A percentile compares a stretch with the other conserved stretches of the same genome.
Evolutionary conservation across 1,140 invertebrate species (phyloP).

Genomic region (Ylistrum balloti): DNA sequence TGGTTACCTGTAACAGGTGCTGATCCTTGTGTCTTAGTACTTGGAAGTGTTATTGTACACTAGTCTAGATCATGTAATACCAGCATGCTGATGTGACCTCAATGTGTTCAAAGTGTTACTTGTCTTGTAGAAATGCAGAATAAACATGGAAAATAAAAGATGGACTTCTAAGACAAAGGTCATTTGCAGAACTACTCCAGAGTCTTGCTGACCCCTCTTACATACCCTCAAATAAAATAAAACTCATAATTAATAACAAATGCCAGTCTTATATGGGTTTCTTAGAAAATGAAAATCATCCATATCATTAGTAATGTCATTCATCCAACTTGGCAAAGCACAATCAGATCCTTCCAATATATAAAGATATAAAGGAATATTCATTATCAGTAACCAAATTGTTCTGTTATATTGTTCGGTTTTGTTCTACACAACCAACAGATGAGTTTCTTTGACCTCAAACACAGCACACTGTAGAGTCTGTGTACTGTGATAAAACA

Average conservation of each 20-base stretch:
- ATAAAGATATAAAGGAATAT: neutral
- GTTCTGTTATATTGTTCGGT: neutral
- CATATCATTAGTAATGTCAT: neutral
- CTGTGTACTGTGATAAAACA: neutral
- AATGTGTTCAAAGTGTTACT: neutral
- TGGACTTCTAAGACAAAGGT: neutral
- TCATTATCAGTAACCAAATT: neutral
- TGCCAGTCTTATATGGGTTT: neutral
- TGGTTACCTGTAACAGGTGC: no score
- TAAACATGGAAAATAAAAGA: neutral
- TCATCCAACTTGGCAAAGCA: neutral
- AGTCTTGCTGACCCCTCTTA: neutral
- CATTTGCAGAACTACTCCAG: neutral
- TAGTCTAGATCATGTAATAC: neutral
- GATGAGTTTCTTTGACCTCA: no score
- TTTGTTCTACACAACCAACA: conserved; percentile 33
- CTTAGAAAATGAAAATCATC: neutral
- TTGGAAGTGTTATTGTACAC: no score
- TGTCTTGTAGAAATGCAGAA: neutral
- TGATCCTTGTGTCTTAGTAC: no score
- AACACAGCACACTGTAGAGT: neutral
- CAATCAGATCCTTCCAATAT: neutral
- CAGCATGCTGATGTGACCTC: neutral
- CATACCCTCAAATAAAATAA: no score
- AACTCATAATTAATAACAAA: no score